phyloP scores from a whole-genome alignment of 2,113 vertebrate genomes.

The Callionymus lyra region DNA sequence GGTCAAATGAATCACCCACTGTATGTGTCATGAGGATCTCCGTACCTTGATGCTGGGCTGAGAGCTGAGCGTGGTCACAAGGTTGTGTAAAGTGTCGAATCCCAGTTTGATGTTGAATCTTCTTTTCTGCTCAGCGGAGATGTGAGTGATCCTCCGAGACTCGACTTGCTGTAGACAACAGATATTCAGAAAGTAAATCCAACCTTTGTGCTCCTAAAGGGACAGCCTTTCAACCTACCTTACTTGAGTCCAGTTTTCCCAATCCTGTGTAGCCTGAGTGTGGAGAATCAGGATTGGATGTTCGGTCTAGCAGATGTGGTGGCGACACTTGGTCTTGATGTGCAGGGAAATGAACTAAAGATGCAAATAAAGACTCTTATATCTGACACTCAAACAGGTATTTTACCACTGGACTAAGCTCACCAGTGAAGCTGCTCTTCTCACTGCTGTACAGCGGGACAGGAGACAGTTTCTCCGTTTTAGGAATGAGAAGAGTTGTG shows the following conservation, averaged over 20 bases:
- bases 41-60: slow-evolving; percentile 88
- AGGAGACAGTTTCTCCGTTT: slow-evolving; percentile 82
- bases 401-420: background rate
- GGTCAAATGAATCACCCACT: background rate
- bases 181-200: too few species aligned
- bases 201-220: background rate
- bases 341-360: slow-evolving; percentile 50
- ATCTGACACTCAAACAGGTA: too few species aligned
- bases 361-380: slow-evolving; percentile 1
- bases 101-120: slow-evolving; percentile 97
- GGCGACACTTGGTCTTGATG: slow-evolving; percentile 53
- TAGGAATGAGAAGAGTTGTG: slow-evolving; percentile 67
- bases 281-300: slow-evolving; percentile 47
- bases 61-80: slow-evolving; percentile 83
- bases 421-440: slow-evolving; percentile 50
- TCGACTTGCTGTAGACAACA: slow-evolving; percentile 66
- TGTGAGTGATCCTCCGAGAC: slow-evolving; percentile 86
- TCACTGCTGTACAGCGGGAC: slow-evolving; percentile 64
- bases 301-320: slow-evolving; percentile 45
- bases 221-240: slow-evolving; percentile 59
- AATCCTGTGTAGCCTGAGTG: slow-evolving; percentile 43
- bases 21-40: background rate
- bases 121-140: slow-evolving; percentile 95
- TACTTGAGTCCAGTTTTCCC: slow-evolving; percentile 70
- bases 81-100: slow-evolving; percentile 85